Conservation (phyloP, 2,113 vertebrate genomes). For the Girardinichthys multiradiatus region DNA sequence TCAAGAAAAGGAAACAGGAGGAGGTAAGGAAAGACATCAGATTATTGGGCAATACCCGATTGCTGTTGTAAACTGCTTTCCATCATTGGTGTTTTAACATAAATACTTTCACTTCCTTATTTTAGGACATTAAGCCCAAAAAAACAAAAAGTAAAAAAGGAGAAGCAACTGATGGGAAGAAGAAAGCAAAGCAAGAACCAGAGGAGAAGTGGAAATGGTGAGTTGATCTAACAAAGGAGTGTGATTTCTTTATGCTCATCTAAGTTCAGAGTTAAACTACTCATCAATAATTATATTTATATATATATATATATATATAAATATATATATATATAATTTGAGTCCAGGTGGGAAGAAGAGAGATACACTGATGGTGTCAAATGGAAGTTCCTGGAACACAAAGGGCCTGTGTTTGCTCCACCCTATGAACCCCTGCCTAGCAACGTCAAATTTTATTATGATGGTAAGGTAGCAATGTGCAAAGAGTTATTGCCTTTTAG, state of each 20-base stretch:
- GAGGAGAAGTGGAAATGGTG: slow-evolving; percentile 99
- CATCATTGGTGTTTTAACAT: background rate
- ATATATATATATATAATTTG: background rate
- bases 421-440: slow-evolving; percentile 93
- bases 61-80: background rate
- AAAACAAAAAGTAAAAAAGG: slow-evolving; percentile 91
- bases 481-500: background rate
- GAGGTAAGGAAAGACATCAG: slow-evolving; percentile 52
- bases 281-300: no score
- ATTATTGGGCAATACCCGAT: background rate
- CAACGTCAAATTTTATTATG: slow-evolving; percentile 94
- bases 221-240: slow-evolving; percentile 41
- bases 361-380: slow-evolving; percentile 94
- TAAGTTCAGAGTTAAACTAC: background rate
- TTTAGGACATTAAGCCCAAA: slow-evolving; percentile 87
- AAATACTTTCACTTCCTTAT: slow-evolving; percentile 39
- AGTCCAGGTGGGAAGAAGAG: slow-evolving; percentile 97
- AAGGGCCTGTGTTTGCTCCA: slow-evolving; percentile 96
- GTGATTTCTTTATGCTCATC: background rate
- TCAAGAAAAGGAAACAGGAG: slow-evolving; percentile 91
- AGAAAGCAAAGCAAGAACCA: slow-evolving; percentile 94
- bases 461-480: slow-evolving; percentile 81
- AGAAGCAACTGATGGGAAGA: slow-evolving; percentile 86
- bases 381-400: slow-evolving; percentile 98
- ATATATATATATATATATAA: no score